Base-by-base conservation (phyloP, 2,888 invertebrate genomes). In the Himalopsyche tibetana region DNA sequence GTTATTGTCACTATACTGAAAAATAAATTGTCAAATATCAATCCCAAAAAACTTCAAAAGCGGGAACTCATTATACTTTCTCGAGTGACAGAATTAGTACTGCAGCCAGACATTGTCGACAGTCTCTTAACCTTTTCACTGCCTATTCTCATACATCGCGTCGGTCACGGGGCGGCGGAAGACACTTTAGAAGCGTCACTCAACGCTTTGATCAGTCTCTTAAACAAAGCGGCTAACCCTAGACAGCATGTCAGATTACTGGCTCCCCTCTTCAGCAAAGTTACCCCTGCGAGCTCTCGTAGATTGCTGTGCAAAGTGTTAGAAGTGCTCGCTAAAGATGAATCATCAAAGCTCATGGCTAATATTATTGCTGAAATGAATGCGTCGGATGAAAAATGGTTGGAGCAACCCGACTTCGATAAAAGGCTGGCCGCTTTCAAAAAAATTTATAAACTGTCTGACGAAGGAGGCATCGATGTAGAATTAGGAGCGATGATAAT, bases 381-480 rank as follows among this genome's bases (percentile, higher is more conserved):
- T 91, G 96, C 98, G 0, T 98, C 95, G 94, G 97, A 99, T 91
- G 94, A 94, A 80, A 95, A 96, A 88, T 97, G 97, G 95, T 94
- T 99, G n/a, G 98, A 99, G 89, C 98, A 99, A 90, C 98, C 99
- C 0, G 98, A 99, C 92, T 98, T 97, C 90, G 95, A 96, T 87
- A 94, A 94, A 89, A 94, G 99, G 89, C 93, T 98, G 38, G 95
- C 96, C 84, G 96, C 96, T 0, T 97, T 97, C 89, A 95, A 95
- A 89, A 92, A 93, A 89, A 94, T 98, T 69, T 95, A 94, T 87
- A 90, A 92, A 80, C 90, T 94, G 85, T 91, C 94, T 17, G 92
- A 93, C 2, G 91, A 90, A 1, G 91, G 93, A 84, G 91, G 93
- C 82, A 92, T 96, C 5, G 94, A 95, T 82, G 91, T 96, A 40